Evolutionary conservation across 2,797 vertebrate species (phyloP).

Genomic region (Gorsachius magnificus): DNA sequence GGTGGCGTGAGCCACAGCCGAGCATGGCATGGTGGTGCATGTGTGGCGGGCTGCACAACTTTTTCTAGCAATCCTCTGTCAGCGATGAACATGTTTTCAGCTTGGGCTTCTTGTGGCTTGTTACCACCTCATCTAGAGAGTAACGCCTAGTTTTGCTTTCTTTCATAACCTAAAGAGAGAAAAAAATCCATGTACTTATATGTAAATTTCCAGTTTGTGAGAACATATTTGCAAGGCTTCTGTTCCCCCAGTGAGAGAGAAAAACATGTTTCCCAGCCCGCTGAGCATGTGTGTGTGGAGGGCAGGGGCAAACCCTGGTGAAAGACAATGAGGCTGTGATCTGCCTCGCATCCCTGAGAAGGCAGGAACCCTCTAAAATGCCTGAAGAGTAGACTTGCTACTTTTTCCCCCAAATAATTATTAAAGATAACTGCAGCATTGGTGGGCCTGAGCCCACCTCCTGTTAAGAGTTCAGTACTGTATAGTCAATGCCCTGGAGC

Average conservation of each 20-base stretch:
- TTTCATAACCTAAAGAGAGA: not conserved
- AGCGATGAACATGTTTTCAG: not conserved
- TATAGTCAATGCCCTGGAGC: not conserved
- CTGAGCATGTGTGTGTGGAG: not conserved
- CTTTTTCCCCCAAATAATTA: not conserved
- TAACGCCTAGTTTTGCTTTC: not conserved
- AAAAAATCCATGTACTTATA: not conserved
- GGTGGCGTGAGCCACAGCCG: not conserved
- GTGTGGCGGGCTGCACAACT: not conserved
- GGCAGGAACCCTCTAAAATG: not conserved
- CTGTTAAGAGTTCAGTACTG: not conserved
- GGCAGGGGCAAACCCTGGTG: not conserved
- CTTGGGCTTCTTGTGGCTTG: conserved; percentile 8
- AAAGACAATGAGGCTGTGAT: not conserved
- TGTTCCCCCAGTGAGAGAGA: not conserved
- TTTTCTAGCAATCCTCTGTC: not conserved
- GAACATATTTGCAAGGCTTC: not conserved
- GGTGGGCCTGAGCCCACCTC: not conserved
- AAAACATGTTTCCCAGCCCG: not conserved
- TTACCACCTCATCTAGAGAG: not conserved
- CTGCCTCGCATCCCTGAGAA: not conserved
- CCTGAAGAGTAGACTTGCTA: not conserved
- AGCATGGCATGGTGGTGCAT: accelerated
- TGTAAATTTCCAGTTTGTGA: not conserved
- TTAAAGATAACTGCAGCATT: not conserved